Evolutionary conservation across 2,888 invertebrate genomes (phyloP), one percentile per base, ranked within the genome.

Genomic region (Slavum lentiscoides): DNA sequence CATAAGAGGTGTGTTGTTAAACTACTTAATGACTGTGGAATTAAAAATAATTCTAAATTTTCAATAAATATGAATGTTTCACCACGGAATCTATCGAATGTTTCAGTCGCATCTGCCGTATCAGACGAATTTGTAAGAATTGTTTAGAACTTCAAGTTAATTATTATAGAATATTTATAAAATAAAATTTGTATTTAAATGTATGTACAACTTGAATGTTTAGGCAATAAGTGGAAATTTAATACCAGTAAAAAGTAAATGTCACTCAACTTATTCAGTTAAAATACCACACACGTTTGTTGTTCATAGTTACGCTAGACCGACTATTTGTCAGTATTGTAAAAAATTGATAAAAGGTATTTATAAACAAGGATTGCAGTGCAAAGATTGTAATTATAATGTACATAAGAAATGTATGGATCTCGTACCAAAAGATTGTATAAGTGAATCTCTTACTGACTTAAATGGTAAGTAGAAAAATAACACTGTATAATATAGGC

Each of bases 1-100:
- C 99, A 99, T 90, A 99, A 99, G 87, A 91, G 98, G 73, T 99
- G 95, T 87, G 94, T 94, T 69, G 95, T 97, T 84, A 98, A 97
- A 88, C 95, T 99, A 83, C 98, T 98, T 72, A 97, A 98, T 86
- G 98, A 99, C 89, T 99, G 99, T 89, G 91, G 92, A 81, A 90
- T 90, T 84, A 80, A n/a, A 70, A n/a, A 55, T 55, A 85, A 86
- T 82, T 84, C 88, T 58, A 85, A 88, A 66, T 87, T 88, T 84
- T 87, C 88, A 30, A 23, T 11, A 61, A 86, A 88, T 85, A 86
- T 89, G 30, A 88, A 88, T 83, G 88, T 89, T 80, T 62, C 80
- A 55, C 88, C 88, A 82, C 89, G 90, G 66, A 90, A 93, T 86
- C 92, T 93, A 84, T 93, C 93, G 62, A 90, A 90, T 83, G 90